phyloP scores from a whole-genome alignment of 2,888 invertebrate genomes.

The Sarcophaga caerulescens region DNA sequence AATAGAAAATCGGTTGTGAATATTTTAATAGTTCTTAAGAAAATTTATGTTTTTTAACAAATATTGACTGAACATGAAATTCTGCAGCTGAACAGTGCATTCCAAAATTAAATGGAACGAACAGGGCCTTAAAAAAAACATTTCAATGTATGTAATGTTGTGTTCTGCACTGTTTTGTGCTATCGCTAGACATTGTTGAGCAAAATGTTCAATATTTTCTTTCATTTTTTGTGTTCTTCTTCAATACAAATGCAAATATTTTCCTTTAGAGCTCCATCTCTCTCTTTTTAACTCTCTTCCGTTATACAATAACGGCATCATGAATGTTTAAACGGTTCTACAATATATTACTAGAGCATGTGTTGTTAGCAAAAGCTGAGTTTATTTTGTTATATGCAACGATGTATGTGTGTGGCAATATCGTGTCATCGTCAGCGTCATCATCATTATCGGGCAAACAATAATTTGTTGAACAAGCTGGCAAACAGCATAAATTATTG shows the following conservation, averaged over 20 bases:
- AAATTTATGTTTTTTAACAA: conserved; percentile 31
- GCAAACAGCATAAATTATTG: conserved; percentile 22
- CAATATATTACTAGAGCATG: neutral
- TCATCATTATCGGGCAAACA: conserved; percentile 31
- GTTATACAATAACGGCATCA: neutral
- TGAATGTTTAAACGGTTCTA: neutral
- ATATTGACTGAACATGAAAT: conserved; percentile 29
- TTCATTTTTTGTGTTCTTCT: neutral
- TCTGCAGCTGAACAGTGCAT: neutral
- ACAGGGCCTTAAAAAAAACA: no score
- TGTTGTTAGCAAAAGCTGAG: neutral
- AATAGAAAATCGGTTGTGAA: conserved; percentile 41
- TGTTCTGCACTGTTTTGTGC: no score
- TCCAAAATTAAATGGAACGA: neutral
- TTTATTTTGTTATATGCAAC: neutral
- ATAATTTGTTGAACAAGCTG: conserved; percentile 42
- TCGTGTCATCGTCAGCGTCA: neutral
- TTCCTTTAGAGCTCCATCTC: neutral
- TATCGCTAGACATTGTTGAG: no score
- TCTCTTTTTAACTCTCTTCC: no score
- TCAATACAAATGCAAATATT: neutral
- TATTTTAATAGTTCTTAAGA: conserved; percentile 35
- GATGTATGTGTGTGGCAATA: conserved; percentile 11
- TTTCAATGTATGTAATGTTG: no score
- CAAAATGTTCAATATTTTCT: neutral